These are phyloP conservation scores for Neolamprologus caudopunctatus DNA, from an alignment of 2,113 vertebrate species.

Conservation along the genomic window DNA sequence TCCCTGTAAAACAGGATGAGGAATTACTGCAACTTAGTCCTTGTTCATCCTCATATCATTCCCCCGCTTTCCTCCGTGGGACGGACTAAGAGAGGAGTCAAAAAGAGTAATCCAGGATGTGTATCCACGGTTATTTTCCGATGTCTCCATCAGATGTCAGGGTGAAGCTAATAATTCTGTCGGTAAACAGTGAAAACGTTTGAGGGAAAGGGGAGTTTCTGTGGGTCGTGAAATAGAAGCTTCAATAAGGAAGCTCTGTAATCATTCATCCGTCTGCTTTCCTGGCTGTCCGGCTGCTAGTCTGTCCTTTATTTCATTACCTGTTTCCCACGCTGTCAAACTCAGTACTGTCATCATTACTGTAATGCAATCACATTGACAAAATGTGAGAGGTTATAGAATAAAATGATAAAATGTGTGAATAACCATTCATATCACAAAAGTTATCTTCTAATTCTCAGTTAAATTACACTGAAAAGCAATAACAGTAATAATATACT, in stretches of 20 bases:
- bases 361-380: not conserved
- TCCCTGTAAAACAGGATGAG: not conserved
- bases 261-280: not conserved
- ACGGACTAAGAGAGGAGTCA: rapidly evolving
- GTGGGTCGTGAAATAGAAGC: not conserved
- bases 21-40: not conserved
- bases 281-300: not conserved
- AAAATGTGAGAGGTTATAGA: not conserved
- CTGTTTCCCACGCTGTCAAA: not conserved
- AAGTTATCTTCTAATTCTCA: not conserved
- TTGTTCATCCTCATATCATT: not conserved
- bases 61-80: not conserved
- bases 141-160: not conserved
- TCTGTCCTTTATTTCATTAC: not conserved
- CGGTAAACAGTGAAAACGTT: not conserved
- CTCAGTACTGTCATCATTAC: not conserved
- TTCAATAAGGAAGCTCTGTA: not conserved
- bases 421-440: not conserved
- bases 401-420: rapidly evolving
- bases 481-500: not conserved
- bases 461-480: not conserved
- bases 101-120: not conserved
- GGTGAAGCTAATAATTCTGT: rapidly evolving
- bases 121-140: not conserved
- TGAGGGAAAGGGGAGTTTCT: not conserved